phyloP scores from a whole-genome alignment of 1,140 invertebrate species.

The Ectropis grisescens region DNA sequence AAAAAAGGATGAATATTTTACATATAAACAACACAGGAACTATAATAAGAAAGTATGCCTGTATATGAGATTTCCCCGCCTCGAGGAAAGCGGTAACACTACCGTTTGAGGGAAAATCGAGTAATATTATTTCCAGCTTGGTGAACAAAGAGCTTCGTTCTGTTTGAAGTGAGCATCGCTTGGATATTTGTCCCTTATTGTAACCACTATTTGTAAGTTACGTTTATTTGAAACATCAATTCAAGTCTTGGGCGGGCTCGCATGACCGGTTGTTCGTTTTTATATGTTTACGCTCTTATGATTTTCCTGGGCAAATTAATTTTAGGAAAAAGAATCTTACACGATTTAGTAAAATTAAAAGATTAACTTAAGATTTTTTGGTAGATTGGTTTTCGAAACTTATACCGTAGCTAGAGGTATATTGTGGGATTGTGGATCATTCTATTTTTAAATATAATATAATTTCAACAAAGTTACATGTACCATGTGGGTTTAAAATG shows the following conservation, averaged over 20 bases:
- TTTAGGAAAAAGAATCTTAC: no score
- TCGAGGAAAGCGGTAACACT: conserved; percentile 27
- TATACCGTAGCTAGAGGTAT: no score
- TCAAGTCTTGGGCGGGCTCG: conserved; percentile 5
- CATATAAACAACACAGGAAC: conserved; percentile 29
- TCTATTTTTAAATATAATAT: no score
- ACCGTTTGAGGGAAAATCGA: conserved; percentile 40
- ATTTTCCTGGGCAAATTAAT: no score
- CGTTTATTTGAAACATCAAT: conserved; percentile 12
- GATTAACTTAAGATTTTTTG: no score
- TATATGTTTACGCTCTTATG: conserved; percentile 1
- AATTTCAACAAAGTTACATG: no score
- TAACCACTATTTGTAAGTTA: conserved; percentile 9
- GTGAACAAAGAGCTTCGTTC: conserved; percentile 42
- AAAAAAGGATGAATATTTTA: conserved; percentile 29
- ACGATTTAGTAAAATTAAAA: no score
- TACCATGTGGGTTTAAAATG: no score
- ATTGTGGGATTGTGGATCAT: no score
- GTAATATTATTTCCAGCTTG: conserved; percentile 56
- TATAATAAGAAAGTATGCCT: conserved; percentile 26
- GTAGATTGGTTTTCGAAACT: no score
- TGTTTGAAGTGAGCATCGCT: conserved; percentile 34
- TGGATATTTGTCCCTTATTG: conserved; percentile 31
- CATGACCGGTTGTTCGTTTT: not conserved
- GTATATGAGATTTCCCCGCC: conserved; percentile 40